phyloP scores from a whole-genome alignment of 2,113 vertebrate species.

The Aegotheles bennettii region DNA sequence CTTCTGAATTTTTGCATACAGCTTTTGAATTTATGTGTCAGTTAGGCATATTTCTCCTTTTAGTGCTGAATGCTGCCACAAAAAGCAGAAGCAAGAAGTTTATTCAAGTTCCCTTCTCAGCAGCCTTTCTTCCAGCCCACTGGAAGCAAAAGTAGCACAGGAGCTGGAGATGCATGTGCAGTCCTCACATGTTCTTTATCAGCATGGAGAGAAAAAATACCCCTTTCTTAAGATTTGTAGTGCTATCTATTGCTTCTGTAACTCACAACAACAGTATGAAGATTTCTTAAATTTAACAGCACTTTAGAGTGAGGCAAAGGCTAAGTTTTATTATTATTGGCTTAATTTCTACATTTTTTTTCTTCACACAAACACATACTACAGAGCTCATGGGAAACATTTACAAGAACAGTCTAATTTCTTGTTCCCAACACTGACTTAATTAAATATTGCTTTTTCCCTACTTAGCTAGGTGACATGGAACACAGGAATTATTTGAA shows the following conservation, averaged over 20 bases:
- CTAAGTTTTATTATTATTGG: background rate
- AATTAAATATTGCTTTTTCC: slow-evolving; percentile 15
- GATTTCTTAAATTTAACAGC: background rate
- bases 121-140: background rate
- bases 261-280: background rate
- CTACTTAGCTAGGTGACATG: background rate
- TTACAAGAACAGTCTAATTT: background rate
- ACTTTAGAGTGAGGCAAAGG: background rate
- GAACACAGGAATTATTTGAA: background rate
- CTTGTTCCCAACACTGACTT: background rate
- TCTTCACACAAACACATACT: background rate
- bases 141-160: background rate
- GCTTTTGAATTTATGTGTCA: background rate
- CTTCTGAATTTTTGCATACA: background rate
- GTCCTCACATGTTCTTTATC: background rate
- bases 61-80: background rate
- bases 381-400: background rate
- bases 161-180: background rate
- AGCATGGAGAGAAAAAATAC: background rate
- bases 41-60: background rate
- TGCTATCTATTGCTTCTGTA: background rate
- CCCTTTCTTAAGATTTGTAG: background rate
- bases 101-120: background rate
- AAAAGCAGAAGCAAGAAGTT: background rate
- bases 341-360: slow-evolving; percentile 27